Evolutionary conservation across 2,113 vertebrate species (phyloP), one percentile per base, ranked within the genome.

Genomic region (Paralichthys olivaceus): DNA sequence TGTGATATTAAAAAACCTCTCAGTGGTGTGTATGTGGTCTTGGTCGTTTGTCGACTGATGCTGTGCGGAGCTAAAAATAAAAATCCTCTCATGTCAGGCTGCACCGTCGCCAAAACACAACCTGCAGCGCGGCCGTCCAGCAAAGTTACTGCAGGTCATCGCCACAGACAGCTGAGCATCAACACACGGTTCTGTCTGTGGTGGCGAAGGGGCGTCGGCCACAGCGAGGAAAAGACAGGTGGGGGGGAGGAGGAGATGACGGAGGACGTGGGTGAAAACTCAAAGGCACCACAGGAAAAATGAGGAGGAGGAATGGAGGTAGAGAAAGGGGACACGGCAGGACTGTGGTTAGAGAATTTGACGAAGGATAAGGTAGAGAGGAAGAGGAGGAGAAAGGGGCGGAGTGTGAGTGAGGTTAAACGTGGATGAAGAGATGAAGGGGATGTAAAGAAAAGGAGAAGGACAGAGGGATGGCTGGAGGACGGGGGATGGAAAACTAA

Each of bases 401-500:
- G 20, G 5, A 56, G 64, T 13, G 7, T 17, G 49, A 58, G 26
- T 47, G 11, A 40, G 54, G 43, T 43, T 43, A 15, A 43, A 43
- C 40, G 3, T 5, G 37, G 45, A 71, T 29, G 63, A 87, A 17
- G 60, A 66, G 68, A 71, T 29, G 63, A 87, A 17, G 60, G 61
- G 68, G 11, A 32, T 13, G 15, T 6, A 6, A 1, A 32, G 7
- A 77, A 60, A 37, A n/a, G 23, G 63, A 47, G 66, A 23, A 34
- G 66, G 74, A 51, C 25, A 59, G 57, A 32, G 25, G 43, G 32
- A 57, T 17, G 43, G 1, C 11, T 5, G 43, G 43, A 47, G 43
- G 0, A 34, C 17, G 28, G 34, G 13, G 57, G 17, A 11, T 4
- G 9, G 20, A 28, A 58, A 54, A 23, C 37, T 14, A 57, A 40